A percentile compares a stretch with the other conserved stretches of the same genome.
Conservation (phyloP, 2,888 invertebrate genomes). For the Tyria jacobaeae region DNA sequence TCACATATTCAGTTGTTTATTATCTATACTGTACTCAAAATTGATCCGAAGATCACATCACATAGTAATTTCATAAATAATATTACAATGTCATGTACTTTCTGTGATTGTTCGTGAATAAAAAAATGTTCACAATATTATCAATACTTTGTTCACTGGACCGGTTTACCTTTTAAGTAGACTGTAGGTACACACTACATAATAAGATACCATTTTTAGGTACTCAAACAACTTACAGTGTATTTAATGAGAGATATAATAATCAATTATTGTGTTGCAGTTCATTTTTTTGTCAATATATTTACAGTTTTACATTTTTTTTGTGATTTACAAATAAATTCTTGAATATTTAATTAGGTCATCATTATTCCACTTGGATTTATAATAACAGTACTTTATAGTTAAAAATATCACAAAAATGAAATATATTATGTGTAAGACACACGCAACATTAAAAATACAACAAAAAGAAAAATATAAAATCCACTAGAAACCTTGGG, state of each 20-base stretch:
- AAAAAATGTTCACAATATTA: conserved; percentile 86
- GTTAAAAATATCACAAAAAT: conserved; percentile 88
- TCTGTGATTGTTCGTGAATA: conserved; percentile 85
- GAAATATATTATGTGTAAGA: conserved; percentile 88
- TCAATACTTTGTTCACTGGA: conserved; percentile 86
- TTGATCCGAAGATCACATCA: conserved; percentile 91
- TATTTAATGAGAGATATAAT: conserved; percentile 83
- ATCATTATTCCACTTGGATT: conserved; percentile 86
- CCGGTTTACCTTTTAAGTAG: conserved; percentile 83
- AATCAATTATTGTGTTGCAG: conserved; percentile 85
- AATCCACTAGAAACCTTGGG: conserved; percentile 87
- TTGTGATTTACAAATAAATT: conserved; percentile 87
- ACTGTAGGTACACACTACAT: conserved; percentile 80
- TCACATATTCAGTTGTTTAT: conserved; percentile 91
- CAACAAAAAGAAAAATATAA: conserved; percentile 86
- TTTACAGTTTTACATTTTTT: conserved; percentile 87
- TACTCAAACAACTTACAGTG: conserved; percentile 84
- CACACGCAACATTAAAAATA: conserved; percentile 87
- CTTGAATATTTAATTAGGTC: conserved; percentile 87
- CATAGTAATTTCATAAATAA: conserved; percentile 89
- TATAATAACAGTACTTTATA: conserved; percentile 87
- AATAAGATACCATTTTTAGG: conserved; percentile 80
- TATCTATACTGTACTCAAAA: conserved; percentile 92
- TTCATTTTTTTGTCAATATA: conserved; percentile 85
- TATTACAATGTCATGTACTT: conserved; percentile 88